Evolutionary conservation across 2,113 vertebrate genomes (phyloP).

Genomic region (Osmerus mordax): DNA sequence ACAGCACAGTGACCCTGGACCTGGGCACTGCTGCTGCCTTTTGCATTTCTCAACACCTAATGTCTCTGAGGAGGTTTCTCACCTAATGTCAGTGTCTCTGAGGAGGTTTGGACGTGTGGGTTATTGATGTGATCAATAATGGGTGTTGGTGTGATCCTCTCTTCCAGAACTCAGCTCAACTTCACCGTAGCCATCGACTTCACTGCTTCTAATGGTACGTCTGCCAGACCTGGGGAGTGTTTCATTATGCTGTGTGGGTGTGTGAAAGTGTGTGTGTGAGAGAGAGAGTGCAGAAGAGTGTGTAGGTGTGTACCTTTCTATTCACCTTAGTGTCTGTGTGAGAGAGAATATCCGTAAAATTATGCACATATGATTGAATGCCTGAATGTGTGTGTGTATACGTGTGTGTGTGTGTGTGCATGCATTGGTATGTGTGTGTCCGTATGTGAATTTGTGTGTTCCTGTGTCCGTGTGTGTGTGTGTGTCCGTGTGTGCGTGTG

Average conservation of each 20-base stretch:
- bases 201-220: constrained; percentile 95
- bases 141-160: constrained; percentile 18
- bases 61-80: too few species aligned
- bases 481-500: not conserved
- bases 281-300: not conserved
- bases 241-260: not conserved
- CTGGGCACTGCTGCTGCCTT: too few species aligned
- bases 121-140: not conserved
- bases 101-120: not conserved
- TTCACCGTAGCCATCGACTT: constrained; percentile 98
- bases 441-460: not conserved
- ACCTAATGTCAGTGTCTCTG: too few species aligned
- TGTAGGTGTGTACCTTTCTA: not conserved
- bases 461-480: not conserved
- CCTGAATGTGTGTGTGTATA: not conserved
- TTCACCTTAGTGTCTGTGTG: too few species aligned
- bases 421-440: not conserved
- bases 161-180: constrained; percentile 90
- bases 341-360: too few species aligned
- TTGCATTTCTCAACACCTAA: too few species aligned
- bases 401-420: not conserved
- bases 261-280: constrained; percentile 2
- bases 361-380: not conserved
- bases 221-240: not conserved
- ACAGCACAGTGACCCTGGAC: too few species aligned